A percentile compares a stretch with the other conserved stretches of the same genome.
Evolutionary conservation across 2,888 invertebrate species (phyloP).

Genomic region (Thelaira solivaga): DNA sequence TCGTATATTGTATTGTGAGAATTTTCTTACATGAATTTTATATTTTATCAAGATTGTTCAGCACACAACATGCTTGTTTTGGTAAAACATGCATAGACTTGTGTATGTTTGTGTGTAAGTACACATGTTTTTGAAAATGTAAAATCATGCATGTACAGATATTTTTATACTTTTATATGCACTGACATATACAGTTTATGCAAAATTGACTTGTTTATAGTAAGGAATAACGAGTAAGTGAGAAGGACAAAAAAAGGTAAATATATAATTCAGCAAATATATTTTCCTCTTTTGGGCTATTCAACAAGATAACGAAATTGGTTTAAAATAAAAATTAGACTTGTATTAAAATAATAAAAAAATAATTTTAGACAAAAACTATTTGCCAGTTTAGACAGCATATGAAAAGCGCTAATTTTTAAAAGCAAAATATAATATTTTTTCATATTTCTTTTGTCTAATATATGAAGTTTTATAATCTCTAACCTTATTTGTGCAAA

Average conservation of each 20-base stretch:
- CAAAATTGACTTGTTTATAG: slow-evolving; percentile 46
- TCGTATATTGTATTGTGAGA: too few relatives aligned
- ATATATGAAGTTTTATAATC: too few relatives aligned
- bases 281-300: slow-evolving; percentile 41
- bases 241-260: too few relatives aligned
- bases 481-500: too few relatives aligned
- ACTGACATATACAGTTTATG: slow-evolving; percentile 7
- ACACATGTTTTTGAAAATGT: neutral
- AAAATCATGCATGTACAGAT: neutral
- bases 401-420: too few relatives aligned
- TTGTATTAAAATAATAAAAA: neutral
- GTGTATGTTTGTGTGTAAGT: neutral
- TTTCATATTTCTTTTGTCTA: too few relatives aligned
- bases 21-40: neutral
- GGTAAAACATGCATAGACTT: neutral
- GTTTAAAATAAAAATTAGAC: slow-evolving; percentile 37
- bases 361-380: neutral
- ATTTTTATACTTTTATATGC: neutral
- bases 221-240: neutral
- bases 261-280: slow-evolving; percentile 21
- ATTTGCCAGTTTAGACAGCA: neutral
- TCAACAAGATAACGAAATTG: slow-evolving; percentile 52
- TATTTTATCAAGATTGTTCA: slow-evolving; percentile 17
- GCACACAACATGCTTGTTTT: neutral
- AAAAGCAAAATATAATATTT: too few relatives aligned